phyloP scores from a whole-genome alignment of 2,797 vertebrate species.

The Salarias fasciatus region DNA sequence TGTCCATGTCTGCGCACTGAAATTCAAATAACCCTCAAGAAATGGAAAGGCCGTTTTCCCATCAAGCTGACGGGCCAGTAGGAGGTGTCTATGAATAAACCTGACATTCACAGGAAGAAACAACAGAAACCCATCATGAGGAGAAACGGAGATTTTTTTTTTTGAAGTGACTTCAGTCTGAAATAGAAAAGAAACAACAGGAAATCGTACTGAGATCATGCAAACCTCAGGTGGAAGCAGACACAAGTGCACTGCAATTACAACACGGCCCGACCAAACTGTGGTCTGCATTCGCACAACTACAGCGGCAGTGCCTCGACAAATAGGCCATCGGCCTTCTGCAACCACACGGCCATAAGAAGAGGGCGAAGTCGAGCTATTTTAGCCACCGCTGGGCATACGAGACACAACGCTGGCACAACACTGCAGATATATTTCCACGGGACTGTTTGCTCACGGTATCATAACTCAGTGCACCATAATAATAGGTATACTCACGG shows the following conservation, averaged over 20 bases:
- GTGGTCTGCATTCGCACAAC: constrained; percentile 61
- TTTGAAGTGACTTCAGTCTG: constrained; percentile 40
- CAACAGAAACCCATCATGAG: constrained; percentile 15
- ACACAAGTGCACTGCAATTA: constrained; percentile 65
- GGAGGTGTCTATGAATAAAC: constrained; percentile 29
- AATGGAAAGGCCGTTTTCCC: no score
- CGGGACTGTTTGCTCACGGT: constrained; percentile 2
- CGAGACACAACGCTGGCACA: background rate
- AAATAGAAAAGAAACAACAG: constrained; percentile 69
- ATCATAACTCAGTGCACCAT: background rate
- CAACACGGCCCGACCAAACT: constrained; percentile 51
- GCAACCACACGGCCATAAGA: constrained; percentile 27
- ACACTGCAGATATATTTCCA: constrained; percentile 5
- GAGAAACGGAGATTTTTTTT: constrained; percentile 40
- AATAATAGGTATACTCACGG: constrained; percentile 87
- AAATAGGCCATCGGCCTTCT: constrained; percentile 46
- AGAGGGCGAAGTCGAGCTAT: constrained; percentile 38
- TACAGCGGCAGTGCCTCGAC: constrained; percentile 22
- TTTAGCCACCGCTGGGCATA: constrained; percentile 36
- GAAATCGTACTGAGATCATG: constrained; percentile 63
- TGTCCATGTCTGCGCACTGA: no score
- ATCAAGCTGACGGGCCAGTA: no score
- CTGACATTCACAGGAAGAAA: background rate
- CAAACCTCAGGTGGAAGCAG: constrained; percentile 53
- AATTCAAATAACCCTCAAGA: no score